Evolutionary conservation across 2,797 vertebrate genomes (phyloP).

Genomic region (Tinamus major): DNA sequence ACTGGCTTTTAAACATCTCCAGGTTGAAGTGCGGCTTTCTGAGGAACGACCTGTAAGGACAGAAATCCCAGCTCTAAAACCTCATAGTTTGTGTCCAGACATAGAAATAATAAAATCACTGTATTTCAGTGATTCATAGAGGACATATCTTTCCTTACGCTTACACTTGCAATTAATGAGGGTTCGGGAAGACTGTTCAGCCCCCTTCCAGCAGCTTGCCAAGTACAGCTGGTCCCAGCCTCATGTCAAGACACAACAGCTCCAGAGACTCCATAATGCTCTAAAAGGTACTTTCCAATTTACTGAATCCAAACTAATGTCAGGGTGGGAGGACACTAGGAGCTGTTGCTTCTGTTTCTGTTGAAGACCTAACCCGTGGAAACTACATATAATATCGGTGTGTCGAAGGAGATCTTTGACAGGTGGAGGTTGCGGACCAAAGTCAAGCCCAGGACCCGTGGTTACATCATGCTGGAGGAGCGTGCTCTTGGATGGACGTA

Average conservation of each 20-base stretch:
- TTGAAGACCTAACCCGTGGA: neutral
- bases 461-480: rapidly evolving
- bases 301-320: neutral
- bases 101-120: neutral
- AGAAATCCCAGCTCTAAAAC: neutral
- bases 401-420: neutral
- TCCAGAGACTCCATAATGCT: neutral
- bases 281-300: neutral
- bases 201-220: neutral
- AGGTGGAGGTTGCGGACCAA: neutral
- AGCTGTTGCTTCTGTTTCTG: neutral
- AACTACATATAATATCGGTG: neutral
- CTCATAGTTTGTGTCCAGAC: neutral
- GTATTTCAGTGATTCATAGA: neutral
- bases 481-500: neutral
- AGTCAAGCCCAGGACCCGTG: rapidly evolving
- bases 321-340: neutral
- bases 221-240: neutral
- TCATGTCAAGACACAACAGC: neutral
- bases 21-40: neutral
- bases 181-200: neutral
- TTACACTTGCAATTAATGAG: neutral
- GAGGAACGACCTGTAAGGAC: neutral
- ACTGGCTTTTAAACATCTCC: neutral
- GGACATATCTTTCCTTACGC: neutral